Evolutionary conservation across 2,888 invertebrate genomes (phyloP), one percentile per base, ranked within the genome.

Genomic region (Temnothorax rugatulus): DNA sequence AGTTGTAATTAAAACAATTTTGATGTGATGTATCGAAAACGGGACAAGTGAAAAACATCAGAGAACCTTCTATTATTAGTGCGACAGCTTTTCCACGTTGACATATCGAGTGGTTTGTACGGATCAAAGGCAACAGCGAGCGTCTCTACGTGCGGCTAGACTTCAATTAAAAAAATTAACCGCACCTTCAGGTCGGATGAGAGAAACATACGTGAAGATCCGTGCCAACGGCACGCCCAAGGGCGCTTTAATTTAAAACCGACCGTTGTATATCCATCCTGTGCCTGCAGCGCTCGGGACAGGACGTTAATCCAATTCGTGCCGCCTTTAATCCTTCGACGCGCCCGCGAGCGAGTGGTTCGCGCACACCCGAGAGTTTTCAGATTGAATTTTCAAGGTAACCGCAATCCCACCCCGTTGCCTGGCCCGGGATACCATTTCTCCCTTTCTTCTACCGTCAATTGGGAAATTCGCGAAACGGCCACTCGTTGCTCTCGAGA

Each of bases 271-370:
- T 86, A 85, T 89, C 84, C 84, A 82, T 54, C 77, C 83, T 5
- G 11, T 29, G 75, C 57, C 29, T 83, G 54, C 25, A 50, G 82
- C 71, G 84, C 59, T 76, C 63, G 76, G 71, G 82, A 85, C 88
- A 69, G 88, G 87, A 84, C 87, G 88, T 88, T 91, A 92, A 92
- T 90, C 91, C 91, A 91, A 92, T 92, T 92, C 90, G 89, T 88
- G 90, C 89, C 90, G 88, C 91, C 90, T 92, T 90, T 90, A 89
- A 90, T 88, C 91, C 93, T 92, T 92, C 90, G 90, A 86, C 85
- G 81, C 75, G 82, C 83, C 69, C 86, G 68, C 86, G 85, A 41
- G 73, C 74, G 47, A 15, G 61, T 73, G 54, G 50, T n/a, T 54
- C 83, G 59, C 73, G 74, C 81, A 71, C 66, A 86, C 83, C 76